Conservation (phyloP, 2,113 vertebrate species). For the Apteryx owenii region DNA sequence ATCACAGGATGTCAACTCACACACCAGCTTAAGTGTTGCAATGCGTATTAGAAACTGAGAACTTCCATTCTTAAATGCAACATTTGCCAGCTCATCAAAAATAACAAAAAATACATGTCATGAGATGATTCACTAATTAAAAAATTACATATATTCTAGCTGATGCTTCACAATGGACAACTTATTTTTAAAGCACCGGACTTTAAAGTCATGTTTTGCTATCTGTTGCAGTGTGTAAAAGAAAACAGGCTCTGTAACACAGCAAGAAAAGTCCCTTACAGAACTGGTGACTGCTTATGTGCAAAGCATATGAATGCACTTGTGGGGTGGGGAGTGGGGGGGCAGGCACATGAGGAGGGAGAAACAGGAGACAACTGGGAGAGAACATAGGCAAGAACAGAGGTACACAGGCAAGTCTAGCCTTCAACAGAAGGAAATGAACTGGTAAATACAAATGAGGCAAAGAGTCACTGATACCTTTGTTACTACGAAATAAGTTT, state of each 20-base stretch:
- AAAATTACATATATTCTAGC: neutral
- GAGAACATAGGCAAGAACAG: neutral
- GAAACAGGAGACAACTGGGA: neutral
- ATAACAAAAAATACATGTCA: neutral
- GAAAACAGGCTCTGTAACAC: neutral
- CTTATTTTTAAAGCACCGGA: neutral
- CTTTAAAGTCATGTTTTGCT: neutral
- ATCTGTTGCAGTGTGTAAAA: neutral
- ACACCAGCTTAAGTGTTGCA: neutral
- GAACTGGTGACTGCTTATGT: neutral
- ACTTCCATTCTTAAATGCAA: neutral
- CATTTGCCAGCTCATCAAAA: neutral
- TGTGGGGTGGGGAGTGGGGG: neutral
- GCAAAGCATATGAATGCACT: neutral
- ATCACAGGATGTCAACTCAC: neutral
- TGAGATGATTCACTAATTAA: neutral
- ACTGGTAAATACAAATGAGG: neutral
- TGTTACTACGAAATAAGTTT: neutral
- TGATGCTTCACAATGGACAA: neutral
- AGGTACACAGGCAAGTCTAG: neutral
- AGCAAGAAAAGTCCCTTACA: slow-evolving; percentile 1
- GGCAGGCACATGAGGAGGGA: neutral
- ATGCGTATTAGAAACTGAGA: neutral
- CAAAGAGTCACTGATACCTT: neutral
- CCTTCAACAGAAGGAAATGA: neutral